Evolutionary conservation across 2,113 vertebrate genomes (phyloP).

Genomic region (Psittacara wagleri): DNA sequence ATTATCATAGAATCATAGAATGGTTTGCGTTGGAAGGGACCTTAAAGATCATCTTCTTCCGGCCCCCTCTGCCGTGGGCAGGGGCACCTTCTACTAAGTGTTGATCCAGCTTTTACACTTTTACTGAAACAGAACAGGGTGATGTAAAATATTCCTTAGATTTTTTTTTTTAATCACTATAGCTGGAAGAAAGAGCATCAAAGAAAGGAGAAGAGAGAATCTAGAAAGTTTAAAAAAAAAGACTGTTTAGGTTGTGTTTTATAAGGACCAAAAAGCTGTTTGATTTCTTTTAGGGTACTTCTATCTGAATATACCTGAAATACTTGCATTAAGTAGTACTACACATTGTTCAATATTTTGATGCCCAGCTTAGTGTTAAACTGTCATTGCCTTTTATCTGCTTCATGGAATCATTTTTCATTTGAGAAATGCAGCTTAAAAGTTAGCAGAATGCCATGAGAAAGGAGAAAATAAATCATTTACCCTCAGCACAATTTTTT

Average conservation of each 20-base stretch:
- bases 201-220: background rate
- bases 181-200: background rate
- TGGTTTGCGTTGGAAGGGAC: background rate
- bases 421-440: background rate
- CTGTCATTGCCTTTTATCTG: background rate
- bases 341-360: background rate
- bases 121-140: background rate
- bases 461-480: background rate
- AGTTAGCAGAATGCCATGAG: background rate
- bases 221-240: background rate
- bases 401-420: background rate
- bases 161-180: background rate
- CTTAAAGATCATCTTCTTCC: background rate
- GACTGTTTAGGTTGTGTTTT: background rate
- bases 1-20: background rate
- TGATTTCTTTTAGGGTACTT: background rate
- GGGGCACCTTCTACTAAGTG: background rate
- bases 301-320: background rate
- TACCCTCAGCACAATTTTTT: background rate
- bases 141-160: background rate
- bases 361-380: background rate
- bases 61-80: background rate
- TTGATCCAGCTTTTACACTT: background rate
- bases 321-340: background rate
- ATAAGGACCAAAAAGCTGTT: background rate